phyloP scores from a whole-genome alignment of 2,113 vertebrate genomes.

The Marcusenius ussheri region DNA sequence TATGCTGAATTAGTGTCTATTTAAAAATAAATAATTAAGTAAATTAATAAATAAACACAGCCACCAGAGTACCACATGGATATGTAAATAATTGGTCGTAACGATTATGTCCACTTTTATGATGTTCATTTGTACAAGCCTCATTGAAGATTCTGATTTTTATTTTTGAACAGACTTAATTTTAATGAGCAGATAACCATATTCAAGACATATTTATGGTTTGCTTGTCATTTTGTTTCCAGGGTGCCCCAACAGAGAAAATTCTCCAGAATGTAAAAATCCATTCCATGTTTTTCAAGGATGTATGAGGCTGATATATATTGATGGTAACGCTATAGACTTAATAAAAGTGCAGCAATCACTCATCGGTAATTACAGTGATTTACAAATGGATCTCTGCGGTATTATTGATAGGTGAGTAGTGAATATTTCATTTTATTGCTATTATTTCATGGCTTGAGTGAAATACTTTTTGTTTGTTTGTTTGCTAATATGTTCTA shows the following conservation, averaged over 20 bases:
- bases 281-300: conserved; percentile 76
- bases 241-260: conserved; percentile 73
- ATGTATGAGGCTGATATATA: conserved; percentile 75
- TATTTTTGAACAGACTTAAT: background rate
- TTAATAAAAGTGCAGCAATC: conserved; percentile 80
- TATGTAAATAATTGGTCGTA: background rate
- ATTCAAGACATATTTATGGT: background rate
- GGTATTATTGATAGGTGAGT: conserved; percentile 86
- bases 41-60: background rate
- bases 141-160: background rate
- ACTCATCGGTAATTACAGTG: conserved; percentile 77
- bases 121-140: background rate
- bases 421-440: background rate
- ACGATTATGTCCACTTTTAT: background rate
- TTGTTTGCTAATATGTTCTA: background rate
- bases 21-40: background rate
- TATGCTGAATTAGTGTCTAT: background rate
- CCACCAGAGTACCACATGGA: background rate
- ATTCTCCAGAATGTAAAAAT: conserved; percentile 61
- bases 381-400: conserved; percentile 85
- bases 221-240: conserved; percentile 31
- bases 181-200: background rate
- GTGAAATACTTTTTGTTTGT: background rate
- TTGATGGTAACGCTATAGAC: conserved; percentile 64
- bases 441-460: background rate